Evolutionary conservation across 2,888 invertebrate genomes (phyloP), one percentile per base, ranked within the genome.

Genomic region (Callyntrura guangdongensis): DNA sequence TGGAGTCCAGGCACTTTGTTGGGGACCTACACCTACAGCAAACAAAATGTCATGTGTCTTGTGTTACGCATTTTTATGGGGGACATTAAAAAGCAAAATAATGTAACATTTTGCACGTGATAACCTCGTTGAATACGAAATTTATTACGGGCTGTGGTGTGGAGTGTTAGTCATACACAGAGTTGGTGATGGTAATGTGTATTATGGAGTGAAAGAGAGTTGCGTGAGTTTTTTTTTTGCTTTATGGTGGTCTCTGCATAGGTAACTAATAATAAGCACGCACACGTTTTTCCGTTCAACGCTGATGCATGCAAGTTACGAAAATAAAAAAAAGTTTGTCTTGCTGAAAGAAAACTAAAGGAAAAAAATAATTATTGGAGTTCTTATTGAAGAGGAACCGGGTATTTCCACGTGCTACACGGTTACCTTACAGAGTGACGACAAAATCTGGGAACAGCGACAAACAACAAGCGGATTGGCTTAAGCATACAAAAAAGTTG

Each of bases 51-150:
- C 22, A 61, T 61, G 22, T 22, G 8, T 61, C 1, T 53, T 53
- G 11, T 53, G 53, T 11, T 53, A 2, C 11, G 53, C n/a, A 5
- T 53, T 53, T 53, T 53, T 53, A 61, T 9, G 8, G 61, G 17
- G 3, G 59, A 22, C 36, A 36, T 36, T 36, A 56, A 56, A 56
- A 56, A 22, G 20, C 1, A 61, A 61, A 36, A 36, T 36, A 36
- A 61, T 61, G 22, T 61, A 36, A 36, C 36, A 22, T 61, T 61
- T 61, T 20, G 61, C 61, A 61, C 61, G 61, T 61, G 61, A 61
- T 4, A 22, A 22, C 22, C 61, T 61, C 61, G 61, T 61, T 61
- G 61, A 61, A 22, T 61, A 9, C 22, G 11, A 61, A 61, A 61
- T 61, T 61, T 56, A 56, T 17, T 56, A 8, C 17, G 22, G n/a